A percentile compares a stretch with the other conserved stretches of the same genome.
These are phyloP conservation scores for Xiphophorus birchmanni DNA, from an alignment of 2,797 vertebrate species.

Conservation along the genomic window DNA sequence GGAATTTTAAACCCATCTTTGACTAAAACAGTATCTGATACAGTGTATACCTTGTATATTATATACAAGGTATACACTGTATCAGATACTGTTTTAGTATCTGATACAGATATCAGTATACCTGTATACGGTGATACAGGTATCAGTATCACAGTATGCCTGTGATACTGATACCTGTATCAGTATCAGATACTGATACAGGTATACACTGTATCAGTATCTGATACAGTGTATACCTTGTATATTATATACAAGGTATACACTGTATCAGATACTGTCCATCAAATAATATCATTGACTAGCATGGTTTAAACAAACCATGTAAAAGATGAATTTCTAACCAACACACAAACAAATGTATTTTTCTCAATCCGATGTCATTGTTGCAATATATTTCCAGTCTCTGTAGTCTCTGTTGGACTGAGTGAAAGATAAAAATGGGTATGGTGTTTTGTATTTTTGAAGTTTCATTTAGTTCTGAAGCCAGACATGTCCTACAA, in stretches of 20 bases:
- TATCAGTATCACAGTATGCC: too few relatives aligned
- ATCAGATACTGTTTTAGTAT: too few relatives aligned
- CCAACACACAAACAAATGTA: slow-evolving; percentile 3
- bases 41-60: too few relatives aligned
- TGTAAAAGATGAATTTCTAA: neutral
- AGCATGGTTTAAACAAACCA: slow-evolving; percentile 6
- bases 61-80: too few relatives aligned
- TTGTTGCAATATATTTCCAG: neutral
- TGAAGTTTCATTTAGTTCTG: slow-evolving; percentile 6
- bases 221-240: too few relatives aligned
- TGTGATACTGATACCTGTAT: too few relatives aligned
- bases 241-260: neutral
- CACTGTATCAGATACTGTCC: slow-evolving; percentile 1
- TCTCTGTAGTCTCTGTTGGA: neutral
- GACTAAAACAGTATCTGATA: neutral
- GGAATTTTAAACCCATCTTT: neutral
- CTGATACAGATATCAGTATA: too few relatives aligned
- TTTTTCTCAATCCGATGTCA: slow-evolving; percentile 1
- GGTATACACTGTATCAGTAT: too few relatives aligned
- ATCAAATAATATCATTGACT: neutral
- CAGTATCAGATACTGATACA: too few relatives aligned
- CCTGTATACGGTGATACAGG: too few relatives aligned
- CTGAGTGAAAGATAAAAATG: neutral
- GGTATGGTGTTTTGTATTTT: neutral
- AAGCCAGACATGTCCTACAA: slow-evolving; percentile 17